Conservation (phyloP, 1,140 invertebrate genomes). For the Brachionus paranguensis region DNA sequence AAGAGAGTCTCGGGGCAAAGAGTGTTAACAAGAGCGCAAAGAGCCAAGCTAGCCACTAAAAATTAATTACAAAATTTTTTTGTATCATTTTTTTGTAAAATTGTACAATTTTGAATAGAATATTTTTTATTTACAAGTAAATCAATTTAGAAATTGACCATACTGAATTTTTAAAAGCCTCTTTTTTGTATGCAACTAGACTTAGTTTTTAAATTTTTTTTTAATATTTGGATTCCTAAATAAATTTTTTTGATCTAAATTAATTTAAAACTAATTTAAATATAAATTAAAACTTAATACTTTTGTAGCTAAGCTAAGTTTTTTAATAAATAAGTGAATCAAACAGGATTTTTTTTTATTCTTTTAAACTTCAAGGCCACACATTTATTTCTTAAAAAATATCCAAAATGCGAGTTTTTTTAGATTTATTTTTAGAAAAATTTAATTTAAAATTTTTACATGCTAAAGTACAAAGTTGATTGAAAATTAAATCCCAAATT, state of each 20-base stretch:
- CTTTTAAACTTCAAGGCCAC: no score
- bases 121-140: not conserved
- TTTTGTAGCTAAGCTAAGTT: no score
- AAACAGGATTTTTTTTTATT: not conserved
- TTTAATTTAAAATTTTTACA: no score
- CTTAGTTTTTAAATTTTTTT: not conserved
- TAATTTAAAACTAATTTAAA: not conserved
- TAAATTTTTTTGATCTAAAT: not conserved
- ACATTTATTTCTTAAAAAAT: no score
- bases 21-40: not conserved
- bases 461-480: no score
- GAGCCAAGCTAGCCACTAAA: not conserved
- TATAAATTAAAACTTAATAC: no score
- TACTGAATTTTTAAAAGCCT: not conserved
- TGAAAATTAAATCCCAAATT: no score
- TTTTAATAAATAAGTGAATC: not conserved
- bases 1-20: not conserved
- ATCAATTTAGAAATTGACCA: not conserved
- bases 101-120: not conserved
- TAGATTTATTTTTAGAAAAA: no score
- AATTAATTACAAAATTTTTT: conserved; percentile 22
- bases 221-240: not conserved
- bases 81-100: not conserved
- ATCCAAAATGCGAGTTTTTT: no score
- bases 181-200: not conserved